Conservation (phyloP, 2,888 invertebrate species). For the Lycocerus yunnanus region DNA sequence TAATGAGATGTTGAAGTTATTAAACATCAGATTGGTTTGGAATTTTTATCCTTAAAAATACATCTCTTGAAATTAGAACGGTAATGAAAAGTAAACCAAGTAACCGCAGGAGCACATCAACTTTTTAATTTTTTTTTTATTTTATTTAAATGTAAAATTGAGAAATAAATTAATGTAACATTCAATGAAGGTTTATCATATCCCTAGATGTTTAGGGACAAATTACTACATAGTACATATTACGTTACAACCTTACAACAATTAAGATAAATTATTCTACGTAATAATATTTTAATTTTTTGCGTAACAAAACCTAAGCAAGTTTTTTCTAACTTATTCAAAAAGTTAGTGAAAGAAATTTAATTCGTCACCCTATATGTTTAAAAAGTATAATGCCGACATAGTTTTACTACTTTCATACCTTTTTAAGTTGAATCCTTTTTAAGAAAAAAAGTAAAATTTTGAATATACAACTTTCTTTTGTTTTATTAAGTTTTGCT, state of each 20-base stretch:
- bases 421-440: no score
- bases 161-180: not conserved
- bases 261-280: no score
- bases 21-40: not conserved
- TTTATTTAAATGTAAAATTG: not conserved
- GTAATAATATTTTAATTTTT: no score
- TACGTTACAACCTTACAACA: no score
- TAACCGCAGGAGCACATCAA: not conserved
- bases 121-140: not conserved
- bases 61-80: not conserved
- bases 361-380: not conserved
- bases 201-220: no score
- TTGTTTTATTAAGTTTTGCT: not conserved
- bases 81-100: not conserved
- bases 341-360: no score
- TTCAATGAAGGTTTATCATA: no score
- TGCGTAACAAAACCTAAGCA: no score
- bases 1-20: not conserved
- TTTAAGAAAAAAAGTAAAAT: no score
- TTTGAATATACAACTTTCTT: not conserved
- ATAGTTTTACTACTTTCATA: not conserved
- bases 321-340: no score
- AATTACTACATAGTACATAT: no score
- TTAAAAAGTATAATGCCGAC: not conserved
- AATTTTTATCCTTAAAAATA: not conserved